phyloP scores from a whole-genome alignment of 2,888 invertebrate genomes.

The Macrophya annulata region DNA sequence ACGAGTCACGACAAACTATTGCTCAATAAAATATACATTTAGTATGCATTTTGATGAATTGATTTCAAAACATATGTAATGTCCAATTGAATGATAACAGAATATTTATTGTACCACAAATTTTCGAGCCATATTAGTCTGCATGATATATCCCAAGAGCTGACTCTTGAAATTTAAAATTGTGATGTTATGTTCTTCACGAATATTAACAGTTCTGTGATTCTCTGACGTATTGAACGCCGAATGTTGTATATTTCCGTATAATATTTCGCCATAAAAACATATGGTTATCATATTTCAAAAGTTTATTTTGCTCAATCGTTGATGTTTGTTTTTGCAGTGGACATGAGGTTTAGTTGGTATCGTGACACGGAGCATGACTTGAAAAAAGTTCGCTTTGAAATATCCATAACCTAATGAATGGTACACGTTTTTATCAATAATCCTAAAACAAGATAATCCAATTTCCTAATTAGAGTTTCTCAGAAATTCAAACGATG shows the following conservation, averaged over 20 bases:
- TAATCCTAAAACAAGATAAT: not conserved
- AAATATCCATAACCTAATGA: not conserved
- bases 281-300: not conserved
- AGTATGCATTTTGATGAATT: not conserved
- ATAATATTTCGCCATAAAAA: not conserved
- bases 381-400: not conserved
- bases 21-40: not conserved
- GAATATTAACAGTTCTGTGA: not conserved
- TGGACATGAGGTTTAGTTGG: not conserved
- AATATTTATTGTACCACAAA: not conserved
- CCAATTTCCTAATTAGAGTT: too few species aligned
- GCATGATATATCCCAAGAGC: not conserved
- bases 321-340: too few species aligned
- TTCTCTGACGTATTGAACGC: not conserved
- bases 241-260: not conserved
- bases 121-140: not conserved
- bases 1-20: too few species aligned
- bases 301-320: not conserved
- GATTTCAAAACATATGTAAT: not conserved
- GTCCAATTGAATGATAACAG: not conserved
- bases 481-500: not conserved
- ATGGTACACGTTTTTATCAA: not conserved
- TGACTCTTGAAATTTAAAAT: not conserved
- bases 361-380: not conserved
- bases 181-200: not conserved